These are phyloP conservation scores for Pachypeltis micranthus DNA, from an alignment of 1,140 invertebrate genomes.

Conservation along the genomic window DNA sequence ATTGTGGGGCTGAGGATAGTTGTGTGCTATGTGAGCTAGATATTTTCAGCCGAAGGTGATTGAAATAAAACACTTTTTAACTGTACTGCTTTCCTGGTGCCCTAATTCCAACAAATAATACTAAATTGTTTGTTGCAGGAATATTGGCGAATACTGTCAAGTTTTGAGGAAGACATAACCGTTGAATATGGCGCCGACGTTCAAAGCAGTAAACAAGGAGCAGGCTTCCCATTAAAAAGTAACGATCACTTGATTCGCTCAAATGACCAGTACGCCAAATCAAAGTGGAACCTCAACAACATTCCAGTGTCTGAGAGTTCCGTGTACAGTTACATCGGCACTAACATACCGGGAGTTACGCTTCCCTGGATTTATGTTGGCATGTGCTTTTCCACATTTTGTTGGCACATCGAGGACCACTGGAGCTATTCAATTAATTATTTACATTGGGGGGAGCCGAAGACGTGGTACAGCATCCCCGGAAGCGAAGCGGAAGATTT, in stretches of 20 bases:
- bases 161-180: slow-evolving; percentile 91
- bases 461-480: slow-evolving; percentile 92
- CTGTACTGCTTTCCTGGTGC: no score
- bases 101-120: no score
- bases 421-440: slow-evolving; percentile 99
- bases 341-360: slow-evolving; percentile 97
- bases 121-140: slow-evolving; percentile 98
- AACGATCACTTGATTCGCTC: slow-evolving; percentile 55
- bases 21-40: no score
- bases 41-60: no score
- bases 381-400: slow-evolving; percentile 99
- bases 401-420: slow-evolving; percentile 99
- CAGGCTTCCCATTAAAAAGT: slow-evolving; percentile 90
- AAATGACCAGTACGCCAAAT: slow-evolving; percentile 72
- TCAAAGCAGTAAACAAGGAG: slow-evolving; percentile 95
- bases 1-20: no score
- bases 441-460: slow-evolving; percentile 80
- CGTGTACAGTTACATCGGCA: slow-evolving; percentile 92
- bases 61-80: no score
- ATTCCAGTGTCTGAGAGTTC: slow-evolving; percentile 83
- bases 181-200: slow-evolving; percentile 99
- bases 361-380: slow-evolving; percentile 99
- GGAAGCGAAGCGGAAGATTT: slow-evolving; percentile 83
- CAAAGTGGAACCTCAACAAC: slow-evolving; percentile 97
- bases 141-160: slow-evolving; percentile 95